A percentile compares a stretch with the other conserved stretches of the same genome.
Conservation (phyloP, 2,797 vertebrate genomes). For the Pantherophis vulpinus region DNA sequence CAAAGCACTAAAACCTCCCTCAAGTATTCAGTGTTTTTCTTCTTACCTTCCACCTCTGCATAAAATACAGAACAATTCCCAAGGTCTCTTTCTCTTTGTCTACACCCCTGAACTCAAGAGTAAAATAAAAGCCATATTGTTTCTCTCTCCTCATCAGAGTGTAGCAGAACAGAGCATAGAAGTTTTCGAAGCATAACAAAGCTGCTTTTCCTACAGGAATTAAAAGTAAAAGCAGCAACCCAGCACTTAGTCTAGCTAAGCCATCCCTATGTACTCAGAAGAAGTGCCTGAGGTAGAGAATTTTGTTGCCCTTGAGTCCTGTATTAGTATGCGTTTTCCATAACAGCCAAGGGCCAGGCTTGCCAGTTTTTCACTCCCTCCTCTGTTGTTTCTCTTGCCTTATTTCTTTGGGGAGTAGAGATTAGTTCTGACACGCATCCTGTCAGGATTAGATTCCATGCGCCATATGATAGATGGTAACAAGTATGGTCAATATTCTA, state of each 20-base stretch:
- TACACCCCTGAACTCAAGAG: background rate
- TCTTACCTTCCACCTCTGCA: background rate
- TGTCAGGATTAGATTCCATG: background rate
- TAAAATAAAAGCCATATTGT: background rate
- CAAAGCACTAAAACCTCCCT: background rate
- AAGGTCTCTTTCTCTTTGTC: background rate
- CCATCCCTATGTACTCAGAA: background rate
- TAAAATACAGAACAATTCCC: background rate
- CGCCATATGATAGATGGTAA: background rate
- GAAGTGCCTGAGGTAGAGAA: background rate
- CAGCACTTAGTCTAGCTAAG: background rate
- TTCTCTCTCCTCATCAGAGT: background rate
- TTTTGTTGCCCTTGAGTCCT: background rate
- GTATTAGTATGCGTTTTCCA: background rate
- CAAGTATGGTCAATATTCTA: background rate
- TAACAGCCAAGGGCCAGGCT: background rate
- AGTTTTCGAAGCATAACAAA: background rate
- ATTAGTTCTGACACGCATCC: background rate
- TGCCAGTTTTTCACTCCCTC: background rate
- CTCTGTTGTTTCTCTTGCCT: background rate
- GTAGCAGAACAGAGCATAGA: background rate
- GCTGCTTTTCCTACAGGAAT: background rate
- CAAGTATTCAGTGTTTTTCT: background rate
- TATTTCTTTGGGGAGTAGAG: background rate
- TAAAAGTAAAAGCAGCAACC: background rate